Evolutionary conservation across 2,797 vertebrate genomes (phyloP).

Genomic region (Falco cherrug): DNA sequence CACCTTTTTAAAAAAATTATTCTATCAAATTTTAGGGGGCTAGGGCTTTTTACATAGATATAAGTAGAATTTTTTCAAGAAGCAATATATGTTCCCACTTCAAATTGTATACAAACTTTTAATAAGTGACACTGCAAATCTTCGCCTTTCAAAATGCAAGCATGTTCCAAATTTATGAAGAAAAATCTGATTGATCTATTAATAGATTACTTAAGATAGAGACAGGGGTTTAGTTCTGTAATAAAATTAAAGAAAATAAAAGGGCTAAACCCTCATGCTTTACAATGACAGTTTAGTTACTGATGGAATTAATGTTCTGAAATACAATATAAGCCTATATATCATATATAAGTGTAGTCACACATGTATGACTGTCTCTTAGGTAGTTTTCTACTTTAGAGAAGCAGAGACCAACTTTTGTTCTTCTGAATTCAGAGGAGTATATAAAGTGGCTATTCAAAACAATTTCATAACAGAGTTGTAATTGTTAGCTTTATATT

Average conservation of each 20-base stretch:
- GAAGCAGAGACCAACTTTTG: background rate
- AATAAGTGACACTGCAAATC: background rate
- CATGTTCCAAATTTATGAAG: background rate
- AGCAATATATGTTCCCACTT: background rate
- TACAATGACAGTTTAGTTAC: background rate
- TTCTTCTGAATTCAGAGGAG: background rate
- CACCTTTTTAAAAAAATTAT: background rate
- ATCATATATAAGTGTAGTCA: background rate
- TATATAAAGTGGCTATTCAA: background rate
- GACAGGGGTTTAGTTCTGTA: background rate
- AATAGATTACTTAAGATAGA: background rate
- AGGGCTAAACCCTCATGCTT: background rate
- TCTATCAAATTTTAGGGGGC: fast-evolving
- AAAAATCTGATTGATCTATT: background rate
- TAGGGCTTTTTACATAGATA: background rate
- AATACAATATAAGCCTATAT: background rate
- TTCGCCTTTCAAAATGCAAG: background rate
- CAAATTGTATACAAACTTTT: background rate
- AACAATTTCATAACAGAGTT: background rate
- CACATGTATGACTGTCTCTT: background rate
- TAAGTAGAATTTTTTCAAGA: background rate
- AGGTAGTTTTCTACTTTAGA: background rate
- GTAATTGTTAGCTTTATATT: background rate
- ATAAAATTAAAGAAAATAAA: background rate
- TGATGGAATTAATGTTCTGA: background rate